Base-by-base conservation (phyloP, 2,113 vertebrate genomes). In the Alexandromys fortis region DNA sequence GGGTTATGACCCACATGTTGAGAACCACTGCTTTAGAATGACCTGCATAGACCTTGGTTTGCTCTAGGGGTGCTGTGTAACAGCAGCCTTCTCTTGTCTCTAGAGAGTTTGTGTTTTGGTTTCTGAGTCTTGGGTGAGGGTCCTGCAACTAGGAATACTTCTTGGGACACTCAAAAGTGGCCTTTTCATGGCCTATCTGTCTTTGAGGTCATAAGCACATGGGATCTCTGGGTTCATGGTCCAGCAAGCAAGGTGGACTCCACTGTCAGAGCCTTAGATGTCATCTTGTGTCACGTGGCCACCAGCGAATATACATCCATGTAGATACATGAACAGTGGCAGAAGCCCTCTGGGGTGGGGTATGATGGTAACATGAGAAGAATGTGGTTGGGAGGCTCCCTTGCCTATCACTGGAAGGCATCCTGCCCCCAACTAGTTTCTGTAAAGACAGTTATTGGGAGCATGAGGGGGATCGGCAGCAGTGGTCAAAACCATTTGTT, bases 101-200 rank as follows among this genome's bases (percentile, higher is more conserved):
- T 9, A 2, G 5, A 33, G 68, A 5, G 17, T 35, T 22, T 16
- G 65, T 11, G n/a, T 58, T 47, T 47, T 47, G 9, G 42, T 17
- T n/a, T 83, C 16, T 49, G 55, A 13, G 67, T 35, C 33, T 87
- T 33, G 26, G 65, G 47, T 4, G 47, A 70, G 65, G 35, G 45
- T n/a, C 47, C 35, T 72, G 35, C 28, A 30, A 47, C 13, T 1
- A 35, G 63, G 47, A 3, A 8, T 1, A 1, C 19, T 38, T 4
- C 0, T 24, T 17, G 6, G 38, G 19, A 28, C 0, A 0, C 4
- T 1, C 19, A 35, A 10, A 6, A 3, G 0, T 0, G 42, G 4
- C 8, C 22, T 16, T 24, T 52, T n/a, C 6, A 0, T 3, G 68
- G 26, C 47, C n/a, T 1, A 0, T 14, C 11, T 12, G 35, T 42